Base-by-base conservation (phyloP, 2,113 vertebrate species). In the Datnioides undecimradiatus region DNA sequence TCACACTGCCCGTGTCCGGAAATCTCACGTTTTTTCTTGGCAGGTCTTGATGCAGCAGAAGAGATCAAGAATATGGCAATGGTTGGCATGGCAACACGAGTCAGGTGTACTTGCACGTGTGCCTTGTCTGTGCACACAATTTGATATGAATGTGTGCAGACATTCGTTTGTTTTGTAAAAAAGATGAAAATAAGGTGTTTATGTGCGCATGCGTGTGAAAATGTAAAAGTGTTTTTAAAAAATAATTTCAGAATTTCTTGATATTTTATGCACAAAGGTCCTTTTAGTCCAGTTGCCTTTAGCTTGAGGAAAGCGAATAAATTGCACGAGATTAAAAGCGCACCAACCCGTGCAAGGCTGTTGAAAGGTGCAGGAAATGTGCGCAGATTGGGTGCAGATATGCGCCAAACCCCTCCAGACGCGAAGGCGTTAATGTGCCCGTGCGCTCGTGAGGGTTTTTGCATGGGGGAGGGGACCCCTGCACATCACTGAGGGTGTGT, bases 21-120 rank as follows among this genome's bases (percentile, higher is more conserved):
- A 29, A 69, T 16, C 81, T 80, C 59, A 64, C 59, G 57, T 70
- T 69, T 76, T 34, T 52, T 57, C 27, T 6, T 34, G n/a, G n/a
- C 27, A 29, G 31, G 29, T 62, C 57, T 67, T 54, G 43, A 68
- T 63, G 79, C 72, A 55, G 63, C 14, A 57, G 51, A 60, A 63
- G n/a, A 13, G 73, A 79, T 54, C 58, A 23, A 86, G 82, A 81
- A 57, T 12, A 76, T 68, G 54, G 85, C 63, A 46, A 87, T 73
- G 52, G 93, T 93, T 84, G 92, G 67, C 91, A 93, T 93, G 89
- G 86, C 82, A 91, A 94, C 93, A 80, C 71, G 67, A 84, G 80
- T 87, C 88, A 89, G 88, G 90, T 65, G 90, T 16, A 63, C 76
- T 8, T 17, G 82, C 78, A 87, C 62, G 79, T 88, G 81, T 74